Evolutionary conservation across 1,140 invertebrate species (phyloP).

Genomic region (Riptortus pedestris): DNA sequence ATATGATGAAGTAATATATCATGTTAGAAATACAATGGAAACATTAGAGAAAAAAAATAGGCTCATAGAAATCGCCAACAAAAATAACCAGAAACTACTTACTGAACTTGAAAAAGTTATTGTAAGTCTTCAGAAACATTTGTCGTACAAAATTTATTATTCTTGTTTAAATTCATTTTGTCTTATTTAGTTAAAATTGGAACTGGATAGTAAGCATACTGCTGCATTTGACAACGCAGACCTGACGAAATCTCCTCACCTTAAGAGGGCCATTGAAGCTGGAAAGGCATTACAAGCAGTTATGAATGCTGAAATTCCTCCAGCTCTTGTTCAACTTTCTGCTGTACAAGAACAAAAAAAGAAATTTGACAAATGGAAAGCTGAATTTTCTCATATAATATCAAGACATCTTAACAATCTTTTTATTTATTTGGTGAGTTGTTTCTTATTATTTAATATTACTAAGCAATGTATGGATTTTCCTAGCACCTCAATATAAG

Average conservation of each 20-base stretch:
- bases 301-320: slow-evolving; percentile 57
- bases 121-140: slow-evolving; percentile 42
- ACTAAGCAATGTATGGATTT: not conserved
- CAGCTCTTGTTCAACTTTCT: slow-evolving; percentile 53
- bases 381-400: slow-evolving; percentile 73
- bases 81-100: slow-evolving; percentile 69
- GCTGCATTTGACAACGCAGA: slow-evolving; percentile 62
- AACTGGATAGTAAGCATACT: slow-evolving; percentile 60
- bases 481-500: not conserved
- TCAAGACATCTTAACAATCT: slow-evolving; percentile 83
- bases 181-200: slow-evolving; percentile 50
- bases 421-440: slow-evolving; percentile 73
- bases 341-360: slow-evolving; percentile 83
- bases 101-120: slow-evolving; percentile 70
- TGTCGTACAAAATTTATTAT: slow-evolving; percentile 1
- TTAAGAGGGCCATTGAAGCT: slow-evolving; percentile 65
- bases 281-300: slow-evolving; percentile 68
- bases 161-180: not conserved
- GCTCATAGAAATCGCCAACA: slow-evolving; percentile 73
- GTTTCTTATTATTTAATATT: slow-evolving; percentile 7
- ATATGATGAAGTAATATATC: slow-evolving; percentile 69
- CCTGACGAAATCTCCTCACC: slow-evolving; percentile 54
- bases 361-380: slow-evolving; percentile 69
- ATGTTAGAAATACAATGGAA: slow-evolving; percentile 73
- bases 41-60: slow-evolving; percentile 88